Percentiles rank a stretch among this genome's conserved stretches.
These are phyloP conservation scores for Sebastiscus albofasciatus DNA, from an alignment of 2,797 vertebrate genomes.

Conservation along the genomic window DNA sequence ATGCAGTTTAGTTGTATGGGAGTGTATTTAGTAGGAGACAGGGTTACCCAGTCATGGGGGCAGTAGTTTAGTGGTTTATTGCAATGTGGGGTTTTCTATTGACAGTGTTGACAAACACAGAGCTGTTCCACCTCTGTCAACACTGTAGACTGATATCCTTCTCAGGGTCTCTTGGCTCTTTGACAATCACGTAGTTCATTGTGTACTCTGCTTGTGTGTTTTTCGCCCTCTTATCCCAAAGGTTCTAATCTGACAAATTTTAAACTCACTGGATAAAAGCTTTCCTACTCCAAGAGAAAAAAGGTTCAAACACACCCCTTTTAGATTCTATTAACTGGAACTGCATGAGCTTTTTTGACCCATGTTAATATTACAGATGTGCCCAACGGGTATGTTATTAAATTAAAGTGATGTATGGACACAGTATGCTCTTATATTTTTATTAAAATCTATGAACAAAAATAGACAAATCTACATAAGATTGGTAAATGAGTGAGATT, in stretches of 20 bases:
- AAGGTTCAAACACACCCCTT: not conserved
- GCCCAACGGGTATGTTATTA: not conserved
- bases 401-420: not conserved
- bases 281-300: not conserved
- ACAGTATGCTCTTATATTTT: not conserved
- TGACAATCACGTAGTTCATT: not conserved
- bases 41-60: not conserved
- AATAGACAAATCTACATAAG: not conserved
- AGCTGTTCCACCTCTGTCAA: not conserved
- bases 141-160: not conserved
- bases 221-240: not conserved
- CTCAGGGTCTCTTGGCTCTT: not conserved
- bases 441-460: not conserved
- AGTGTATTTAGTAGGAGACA: too few relatives aligned
- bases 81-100: not conserved
- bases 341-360: not conserved
- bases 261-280: not conserved
- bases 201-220: not conserved
- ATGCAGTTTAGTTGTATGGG: too few relatives aligned
- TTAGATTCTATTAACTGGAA: not conserved
- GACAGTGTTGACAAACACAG: not conserved
- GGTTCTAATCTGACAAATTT: not conserved
- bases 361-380: not conserved
- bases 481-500: not conserved
- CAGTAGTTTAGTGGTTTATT: not conserved